Evolutionary conservation across 2,888 invertebrate genomes (phyloP), one percentile per base, ranked within the genome.

Genomic region (Cerastis leucographa): DNA sequence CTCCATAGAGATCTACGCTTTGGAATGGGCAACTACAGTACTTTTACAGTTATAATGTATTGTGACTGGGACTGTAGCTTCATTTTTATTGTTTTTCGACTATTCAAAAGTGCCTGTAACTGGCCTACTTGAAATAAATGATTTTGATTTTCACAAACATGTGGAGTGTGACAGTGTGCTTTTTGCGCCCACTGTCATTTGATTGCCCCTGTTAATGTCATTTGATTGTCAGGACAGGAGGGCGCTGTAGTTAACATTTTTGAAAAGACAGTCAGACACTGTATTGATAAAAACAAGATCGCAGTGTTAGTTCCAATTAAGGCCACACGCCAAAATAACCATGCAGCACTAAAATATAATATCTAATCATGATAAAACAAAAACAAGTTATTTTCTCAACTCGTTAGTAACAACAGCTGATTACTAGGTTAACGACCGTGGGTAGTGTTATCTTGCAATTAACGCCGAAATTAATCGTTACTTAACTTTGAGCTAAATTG

Each of bases 321-420:
- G 12, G 42, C 14, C 69, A 25, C 42, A 25, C 40, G 22, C 25
- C 25, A 42, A 70, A 56, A 25, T 40, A 70, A 56, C 56, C n/a
- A 35, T 42, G 25, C 19, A 42, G 19, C 56, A 14, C 19, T n/a
- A 62, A 40, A 62, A 22, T 40, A 64, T 25, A 42, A 25, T 42
- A 64, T 64, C 65, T 66, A 66, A 66, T 66, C 46, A 64, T 25
- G 42, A 25, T 64, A 64, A 64, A 42, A 64, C 3, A 64, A 64
- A 64, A 64, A 64, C 64, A 64, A 14, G 42, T 64, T 64, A 42
- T 64, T 64, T 61, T 42, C 64, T 42, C 42, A 42, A 64, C 64
- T 42, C 46, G 25, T 66, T 66, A 66, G 44, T 66, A 66, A 46
- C 25, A 66, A 46, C 46, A 66, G 46, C 66, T 46, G 66, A 42